Percentiles rank a stretch among this genome's conserved stretches.
These are phyloP conservation scores for Naso thynnoides DNA, from an alignment of 2,797 vertebrate genomes.

Conservation along the genomic window DNA sequence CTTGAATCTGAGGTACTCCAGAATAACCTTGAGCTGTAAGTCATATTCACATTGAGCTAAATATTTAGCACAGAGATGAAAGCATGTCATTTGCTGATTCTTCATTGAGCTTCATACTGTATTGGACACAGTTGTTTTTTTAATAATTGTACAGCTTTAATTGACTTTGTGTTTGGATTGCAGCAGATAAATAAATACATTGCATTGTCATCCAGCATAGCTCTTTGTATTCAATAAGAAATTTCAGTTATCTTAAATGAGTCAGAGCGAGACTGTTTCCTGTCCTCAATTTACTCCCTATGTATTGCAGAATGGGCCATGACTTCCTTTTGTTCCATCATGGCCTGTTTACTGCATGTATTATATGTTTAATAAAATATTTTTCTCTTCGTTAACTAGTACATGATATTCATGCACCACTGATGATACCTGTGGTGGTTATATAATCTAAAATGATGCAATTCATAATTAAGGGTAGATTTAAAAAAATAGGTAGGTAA, in stretches of 20 bases:
- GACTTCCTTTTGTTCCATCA: neutral
- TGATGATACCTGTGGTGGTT: neutral
- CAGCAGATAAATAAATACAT: constrained; percentile 43
- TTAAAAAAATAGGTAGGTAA: neutral
- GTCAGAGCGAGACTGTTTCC: constrained; percentile 24
- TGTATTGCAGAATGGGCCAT: neutral
- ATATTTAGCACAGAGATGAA: neutral
- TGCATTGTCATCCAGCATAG: neutral
- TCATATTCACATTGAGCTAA: constrained; percentile 16
- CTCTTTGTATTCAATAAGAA: neutral
- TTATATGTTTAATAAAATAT: neutral
- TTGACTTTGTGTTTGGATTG: constrained; percentile 32
- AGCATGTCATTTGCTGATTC: neutral
- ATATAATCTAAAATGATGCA: neutral
- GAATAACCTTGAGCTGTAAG: neutral
- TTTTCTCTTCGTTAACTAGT: neutral
- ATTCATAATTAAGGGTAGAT: too few species aligned
- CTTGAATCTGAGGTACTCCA: constrained; percentile 20
- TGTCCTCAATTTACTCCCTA: neutral
- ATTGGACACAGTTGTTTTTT: constrained; percentile 4
- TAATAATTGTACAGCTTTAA: constrained; percentile 4
- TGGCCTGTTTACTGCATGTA: neutral
- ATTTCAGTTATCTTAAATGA: constrained; percentile 27
- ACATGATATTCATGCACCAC: neutral
- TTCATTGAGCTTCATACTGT: neutral